Percentiles rank a stretch among this genome's conserved stretches.
Conservation (phyloP, 2,888 invertebrate species). For the Andrena dorsata region DNA sequence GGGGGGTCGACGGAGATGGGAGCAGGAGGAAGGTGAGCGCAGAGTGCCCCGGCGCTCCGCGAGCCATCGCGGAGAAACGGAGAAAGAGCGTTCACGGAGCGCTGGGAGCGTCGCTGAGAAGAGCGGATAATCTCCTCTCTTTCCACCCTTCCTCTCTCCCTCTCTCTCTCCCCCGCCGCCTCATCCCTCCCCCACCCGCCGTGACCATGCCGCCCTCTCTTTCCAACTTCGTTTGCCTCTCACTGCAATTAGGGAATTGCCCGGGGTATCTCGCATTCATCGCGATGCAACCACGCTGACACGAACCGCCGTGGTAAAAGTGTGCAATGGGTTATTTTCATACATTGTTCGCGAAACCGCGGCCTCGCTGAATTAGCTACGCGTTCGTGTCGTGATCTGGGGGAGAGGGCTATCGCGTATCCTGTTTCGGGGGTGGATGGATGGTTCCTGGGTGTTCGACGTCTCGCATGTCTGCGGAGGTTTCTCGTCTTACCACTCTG, state of each 20-base stretch:
- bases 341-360: slow-evolving; percentile 70
- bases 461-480: background rate
- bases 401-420: background rate
- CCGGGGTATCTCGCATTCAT: slow-evolving; percentile 79
- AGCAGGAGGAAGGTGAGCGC: slow-evolving; percentile 50
- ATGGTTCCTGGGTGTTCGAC: background rate
- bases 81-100: slow-evolving; percentile 58
- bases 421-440: background rate
- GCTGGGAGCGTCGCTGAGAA: slow-evolving; percentile 70
- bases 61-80: slow-evolving; percentile 48
- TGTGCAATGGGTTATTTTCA: slow-evolving; percentile 73
- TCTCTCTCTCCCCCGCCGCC: slow-evolving; percentile 34
- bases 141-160: slow-evolving; percentile 24
- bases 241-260: slow-evolving; percentile 82
- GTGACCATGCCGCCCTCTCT: slow-evolving; percentile 38
- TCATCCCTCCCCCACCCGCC: slow-evolving; percentile 25
- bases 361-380: slow-evolving; percentile 59
- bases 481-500: background rate
- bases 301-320: slow-evolving; percentile 67
- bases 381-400: background rate
- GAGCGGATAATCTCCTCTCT: slow-evolving; percentile 58
- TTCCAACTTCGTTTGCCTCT: slow-evolving; percentile 72
- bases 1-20: slow-evolving; percentile 18
- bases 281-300: slow-evolving; percentile 77
- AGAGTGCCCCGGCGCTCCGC: slow-evolving; percentile 26